These are phyloP conservation scores for Drosophila melanogaster DNA, from an alignment of 1,140 invertebrate species.

Conservation along the genomic window DNA sequence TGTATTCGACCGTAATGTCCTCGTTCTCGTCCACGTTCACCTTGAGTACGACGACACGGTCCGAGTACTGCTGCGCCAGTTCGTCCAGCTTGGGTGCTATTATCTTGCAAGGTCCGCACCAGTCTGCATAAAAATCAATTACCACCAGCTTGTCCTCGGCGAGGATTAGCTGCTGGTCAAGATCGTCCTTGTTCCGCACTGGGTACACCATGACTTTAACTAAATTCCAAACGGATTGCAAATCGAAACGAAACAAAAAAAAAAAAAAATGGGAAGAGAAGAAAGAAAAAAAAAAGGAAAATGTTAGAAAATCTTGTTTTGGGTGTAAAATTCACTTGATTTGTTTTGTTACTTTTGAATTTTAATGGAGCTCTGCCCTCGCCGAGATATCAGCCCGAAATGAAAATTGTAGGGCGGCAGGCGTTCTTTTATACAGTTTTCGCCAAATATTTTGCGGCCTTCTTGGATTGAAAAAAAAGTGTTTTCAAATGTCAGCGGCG, in stretches of 20 bases:
- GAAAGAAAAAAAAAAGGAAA: background rate
- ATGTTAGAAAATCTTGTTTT: background rate
- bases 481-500: background rate
- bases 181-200: constrained; percentile 85
- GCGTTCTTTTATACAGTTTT: too few relatives aligned
- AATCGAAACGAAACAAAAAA: background rate
- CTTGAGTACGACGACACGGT: constrained; percentile 86
- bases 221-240: background rate
- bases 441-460: background rate
- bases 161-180: constrained; percentile 85
- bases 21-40: constrained; percentile 96
- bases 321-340: background rate
- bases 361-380: background rate
- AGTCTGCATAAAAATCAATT: constrained; percentile 92
- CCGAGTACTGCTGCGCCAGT: constrained; percentile 86
- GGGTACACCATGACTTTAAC: constrained; percentile 56
- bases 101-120: constrained; percentile 96
- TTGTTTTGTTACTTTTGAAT: background rate
- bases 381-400: background rate
- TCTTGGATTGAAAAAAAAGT: background rate
- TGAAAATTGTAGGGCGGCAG: background rate
- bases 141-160: constrained; percentile 94
- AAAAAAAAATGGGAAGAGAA: background rate
- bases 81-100: constrained; percentile 93
- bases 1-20: constrained; percentile 92